A percentile compares a stretch with the other conserved stretches of the same genome.
Evolutionary conservation across 2,113 vertebrate genomes (phyloP).

Genomic region (Paramormyrops kingsleyae): DNA sequence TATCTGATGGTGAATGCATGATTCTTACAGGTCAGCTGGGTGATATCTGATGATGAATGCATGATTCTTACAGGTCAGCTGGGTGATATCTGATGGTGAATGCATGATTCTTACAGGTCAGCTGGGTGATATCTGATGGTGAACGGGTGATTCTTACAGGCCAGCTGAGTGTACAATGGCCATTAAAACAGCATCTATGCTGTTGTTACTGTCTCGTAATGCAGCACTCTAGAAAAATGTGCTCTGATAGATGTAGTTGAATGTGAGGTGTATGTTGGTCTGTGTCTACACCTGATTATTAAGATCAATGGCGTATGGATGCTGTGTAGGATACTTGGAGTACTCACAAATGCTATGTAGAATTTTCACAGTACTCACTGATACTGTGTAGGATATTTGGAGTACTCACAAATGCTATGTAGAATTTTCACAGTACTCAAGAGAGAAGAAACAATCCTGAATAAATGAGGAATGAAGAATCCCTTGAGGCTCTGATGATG

Average conservation of each 20-base stretch:
- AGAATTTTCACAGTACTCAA: neutral
- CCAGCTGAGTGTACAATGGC: no score
- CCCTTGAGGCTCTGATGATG: neutral
- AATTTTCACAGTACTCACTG: no score
- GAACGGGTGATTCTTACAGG: neutral
- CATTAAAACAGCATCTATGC: no score
- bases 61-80: neutral
- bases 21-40: neutral
- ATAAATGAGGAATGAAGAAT: neutral
- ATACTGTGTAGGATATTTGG: no score
- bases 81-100: neutral
- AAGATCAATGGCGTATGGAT: neutral
- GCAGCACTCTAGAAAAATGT: neutral
- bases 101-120: neutral
- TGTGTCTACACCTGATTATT: neutral
- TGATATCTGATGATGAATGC: neutral
- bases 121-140: no score
- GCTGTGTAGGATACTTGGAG: neutral
- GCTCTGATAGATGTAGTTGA: neutral
- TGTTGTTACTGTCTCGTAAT: no score
- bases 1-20: neutral
- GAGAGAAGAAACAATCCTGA: neutral
- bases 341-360: neutral
- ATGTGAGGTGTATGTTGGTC: neutral
- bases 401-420: neutral